A percentile compares a stretch with the other conserved stretches of the same genome.
These are phyloP conservation scores for Timandra comae DNA, from an alignment of 2,888 invertebrate genomes.

Conservation along the genomic window DNA sequence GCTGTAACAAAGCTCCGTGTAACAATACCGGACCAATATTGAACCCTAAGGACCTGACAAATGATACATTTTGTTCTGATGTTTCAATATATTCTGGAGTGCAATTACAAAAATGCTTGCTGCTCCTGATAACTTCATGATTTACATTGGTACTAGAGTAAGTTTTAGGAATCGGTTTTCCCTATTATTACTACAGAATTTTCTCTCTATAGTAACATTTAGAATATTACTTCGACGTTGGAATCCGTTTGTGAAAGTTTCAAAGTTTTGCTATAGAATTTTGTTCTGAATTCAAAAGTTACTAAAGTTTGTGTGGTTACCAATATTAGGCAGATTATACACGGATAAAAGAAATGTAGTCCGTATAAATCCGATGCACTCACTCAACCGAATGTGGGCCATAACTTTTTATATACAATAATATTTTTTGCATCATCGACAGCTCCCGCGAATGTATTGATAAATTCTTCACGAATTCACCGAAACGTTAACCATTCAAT, in stretches of 20 bases:
- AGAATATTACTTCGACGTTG: no score
- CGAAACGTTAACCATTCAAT: conserved; percentile 69
- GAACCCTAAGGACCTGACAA: conserved; percentile 35
- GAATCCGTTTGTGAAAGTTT: no score
- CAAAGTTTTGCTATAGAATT: no score
- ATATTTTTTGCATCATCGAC: conserved; percentile 33
- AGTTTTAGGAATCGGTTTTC: no score
- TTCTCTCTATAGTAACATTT: no score
- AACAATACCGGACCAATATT: conserved; percentile 34
- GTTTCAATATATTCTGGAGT: conserved; percentile 27
- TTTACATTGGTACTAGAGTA: no score
- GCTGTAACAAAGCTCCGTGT: conserved; percentile 48
- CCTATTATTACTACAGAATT: no score
- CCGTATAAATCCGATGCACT: neutral
- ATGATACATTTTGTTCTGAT: conserved; percentile 30
- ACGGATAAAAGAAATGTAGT: no score
- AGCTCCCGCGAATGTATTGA: conserved; percentile 35
- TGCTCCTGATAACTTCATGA: conserved; percentile 36
- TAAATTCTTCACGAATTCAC: conserved; percentile 54
- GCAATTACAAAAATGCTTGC: conserved; percentile 31
- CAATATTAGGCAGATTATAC: no score
- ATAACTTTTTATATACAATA: conserved; percentile 18
- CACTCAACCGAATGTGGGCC: conserved; percentile 2
- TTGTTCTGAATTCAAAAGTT: no score
- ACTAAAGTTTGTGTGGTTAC: no score